Base-by-base conservation (phyloP, 2,797 vertebrate genomes). In the Antennarius maculatus region DNA sequence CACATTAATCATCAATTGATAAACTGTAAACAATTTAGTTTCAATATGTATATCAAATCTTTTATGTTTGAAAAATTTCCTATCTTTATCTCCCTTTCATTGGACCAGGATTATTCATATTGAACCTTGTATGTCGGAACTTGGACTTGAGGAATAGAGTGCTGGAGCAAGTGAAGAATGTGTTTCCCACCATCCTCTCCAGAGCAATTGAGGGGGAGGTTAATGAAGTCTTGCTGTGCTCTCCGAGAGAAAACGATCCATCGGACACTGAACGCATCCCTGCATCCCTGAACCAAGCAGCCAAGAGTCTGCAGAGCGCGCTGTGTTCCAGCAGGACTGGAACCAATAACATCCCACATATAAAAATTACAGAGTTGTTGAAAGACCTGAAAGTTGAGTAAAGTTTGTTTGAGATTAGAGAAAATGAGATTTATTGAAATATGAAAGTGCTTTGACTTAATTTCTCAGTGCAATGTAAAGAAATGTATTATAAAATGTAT, bases 91-190 rank as follows among this genome's bases (percentile, higher is more conserved):
- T 45, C 6, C n/a, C 37, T 61, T 17, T 45, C 16, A 10, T 72
- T 2, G 16, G 2, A 23, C 51, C 69, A 75, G 89, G 89, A 61
- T 29, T 88, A 6, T 92, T 99, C 27, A 91, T 97, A 72, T 91
- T 99, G 70, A 99, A 99, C 77, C 91, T 99, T 2, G 97, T 97
- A 71, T 98, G 97, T 76, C 95, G 97, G 0, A 95, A 99, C 13
- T 3, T 87, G 0, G 71, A 0, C 52, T 83, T 98, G 72, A 96
- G 94, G 88, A 91, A 91, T 2, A 90, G 88, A 0, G 94, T 97
- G 74, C 71, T 96, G 81, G 87, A 89, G 58, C 85, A 84, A 1
- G 53, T 94, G 34, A 82, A 68, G 1, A 23, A 55, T 0, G 65
- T 90, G 51, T 94, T 94, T 69, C 82, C 92, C 6, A 75, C 91